Evolutionary conservation across 2,888 invertebrate genomes (phyloP), one percentile per base, ranked within the genome.

Genomic region (Drosophila colorata): DNA sequence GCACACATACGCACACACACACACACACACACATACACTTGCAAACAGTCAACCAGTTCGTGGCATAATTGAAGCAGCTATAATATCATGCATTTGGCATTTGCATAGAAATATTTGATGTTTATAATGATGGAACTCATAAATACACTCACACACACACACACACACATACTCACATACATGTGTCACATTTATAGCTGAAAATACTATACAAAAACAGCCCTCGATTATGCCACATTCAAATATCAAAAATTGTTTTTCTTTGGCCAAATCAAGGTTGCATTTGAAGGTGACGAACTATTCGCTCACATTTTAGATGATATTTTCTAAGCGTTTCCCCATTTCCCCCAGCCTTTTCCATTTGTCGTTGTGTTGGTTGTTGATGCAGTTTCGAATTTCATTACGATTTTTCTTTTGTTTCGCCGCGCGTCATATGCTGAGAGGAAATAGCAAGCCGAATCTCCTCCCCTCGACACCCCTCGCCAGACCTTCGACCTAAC

Each of bases 341-440:
- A 25, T n/a, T 13, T 6, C 4, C 13, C 9, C 38, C 9, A 25
- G 14, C 51, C 44, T 23, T 23, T 41, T 14, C 13, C 25, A 41
- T 7, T 18, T 69, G 71, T 46, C 66, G 65, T 51, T 33, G 31
- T n/a, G n/a, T n/a, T n/a, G n/a, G n/a, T 51, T 51, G 52, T 20
- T 61, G 69, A 64, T 75, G 81, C 78, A 76, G 74, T 79, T 79
- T 71, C 85, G 65, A 85, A 81, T 81, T 81, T 81, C 81, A 81
- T 85, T 85, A 81, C 61, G 68, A 59, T 84, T 84, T 75, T 78
- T 71, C 70, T 56, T 84, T 81, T 81, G 85, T 84, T 70, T 78
- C 57, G 52, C 41, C 18, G 38, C 57, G 52, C 55, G 58, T 38
- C 65, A 68, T 65, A 46, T 61, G 68, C 57, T 23, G 57, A 70